Evolutionary conservation across 2,888 invertebrate species (phyloP).

Genomic region (Muschampia plurimacula): DNA sequence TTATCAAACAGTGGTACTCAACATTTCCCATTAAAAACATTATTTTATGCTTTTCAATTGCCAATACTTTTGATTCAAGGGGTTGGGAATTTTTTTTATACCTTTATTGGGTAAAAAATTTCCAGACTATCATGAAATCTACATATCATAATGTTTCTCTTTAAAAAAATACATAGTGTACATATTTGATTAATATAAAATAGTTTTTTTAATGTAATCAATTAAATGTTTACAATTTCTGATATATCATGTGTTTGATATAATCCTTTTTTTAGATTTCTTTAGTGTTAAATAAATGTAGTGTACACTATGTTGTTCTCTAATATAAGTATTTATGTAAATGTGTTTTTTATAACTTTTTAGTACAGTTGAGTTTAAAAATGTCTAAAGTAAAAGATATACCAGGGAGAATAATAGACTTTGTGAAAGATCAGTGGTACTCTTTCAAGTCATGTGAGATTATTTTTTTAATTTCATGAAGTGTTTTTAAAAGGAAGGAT

Average conservation of each 20-base stretch:
- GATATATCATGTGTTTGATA: neutral
- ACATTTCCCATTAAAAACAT: slow-evolving; percentile 5
- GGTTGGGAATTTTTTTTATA: neutral
- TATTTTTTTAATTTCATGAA: neutral
- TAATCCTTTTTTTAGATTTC: neutral
- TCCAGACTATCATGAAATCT: neutral
- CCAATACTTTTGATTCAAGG: neutral
- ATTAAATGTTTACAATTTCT: slow-evolving; percentile 6
- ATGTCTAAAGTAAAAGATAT: slow-evolving; percentile 65
- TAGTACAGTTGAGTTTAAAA: slow-evolving; percentile 35
- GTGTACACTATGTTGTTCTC: neutral
- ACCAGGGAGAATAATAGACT: slow-evolving; percentile 57
- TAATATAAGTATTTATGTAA: neutral
- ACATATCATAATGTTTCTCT: too few relatives aligned
- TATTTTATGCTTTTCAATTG: neutral
- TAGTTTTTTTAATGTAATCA: neutral
- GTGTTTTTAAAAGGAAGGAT: neutral
- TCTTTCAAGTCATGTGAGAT: slow-evolving; percentile 75
- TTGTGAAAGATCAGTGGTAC: slow-evolving; percentile 68
- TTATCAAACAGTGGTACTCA: slow-evolving; percentile 18
- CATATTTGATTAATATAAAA: neutral
- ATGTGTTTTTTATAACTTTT: neutral
- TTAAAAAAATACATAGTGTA: too few relatives aligned
- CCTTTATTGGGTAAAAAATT: neutral
- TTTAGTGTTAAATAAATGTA: neutral